Evolutionary conservation across 2,797 vertebrate genomes (phyloP), one percentile per base, ranked within the genome.

Genomic region (Phrynocephalus forsythii): DNA sequence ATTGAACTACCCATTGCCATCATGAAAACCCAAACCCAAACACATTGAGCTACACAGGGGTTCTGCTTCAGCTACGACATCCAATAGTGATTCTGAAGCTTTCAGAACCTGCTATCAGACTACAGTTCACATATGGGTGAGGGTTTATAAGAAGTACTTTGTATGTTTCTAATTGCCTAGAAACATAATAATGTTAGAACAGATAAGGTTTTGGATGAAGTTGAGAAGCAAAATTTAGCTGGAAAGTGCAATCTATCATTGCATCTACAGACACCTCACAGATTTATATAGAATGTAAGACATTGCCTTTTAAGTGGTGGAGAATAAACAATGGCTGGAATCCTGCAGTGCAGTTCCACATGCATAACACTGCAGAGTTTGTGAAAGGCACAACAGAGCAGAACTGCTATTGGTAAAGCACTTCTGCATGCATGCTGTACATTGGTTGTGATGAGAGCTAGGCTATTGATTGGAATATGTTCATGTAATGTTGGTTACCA

Each of bases 31-130:
- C 86, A 88, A 86, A 28, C 24, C 73, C 33, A 68, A 84, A 82
- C 86, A 86, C 89, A 90, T 1, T 26, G 86, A 87, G 10, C 3
- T 44, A 94, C 90, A 30, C 4, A 30, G 88, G 92, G 90, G 87
- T 77, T 87, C 89, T 90, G 87, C 91, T 93, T 92, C 76, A 87
- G 86, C 90, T 87, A 24, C 52, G 69, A 48, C 22, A 52, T 79
- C 2, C 48, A 72, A 80, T 67, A 80, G 89, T 88, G 7, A 6
- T 72, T 86, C 18, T 48, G 76, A 82, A 69, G 33, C 6, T 78
- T 81, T 82, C 48, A 44, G 84, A 88, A 67, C 28, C 48, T 13
- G 30, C 4, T 73, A 50, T 56, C 15, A 83, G 11, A 44, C 30
- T 16, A 56, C n/a, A 28, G 22, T 76, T 68, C 30, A 38, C 71